Evolutionary conservation across 2,113 vertebrate species (phyloP).

Genomic region (Podarcis muralis): DNA sequence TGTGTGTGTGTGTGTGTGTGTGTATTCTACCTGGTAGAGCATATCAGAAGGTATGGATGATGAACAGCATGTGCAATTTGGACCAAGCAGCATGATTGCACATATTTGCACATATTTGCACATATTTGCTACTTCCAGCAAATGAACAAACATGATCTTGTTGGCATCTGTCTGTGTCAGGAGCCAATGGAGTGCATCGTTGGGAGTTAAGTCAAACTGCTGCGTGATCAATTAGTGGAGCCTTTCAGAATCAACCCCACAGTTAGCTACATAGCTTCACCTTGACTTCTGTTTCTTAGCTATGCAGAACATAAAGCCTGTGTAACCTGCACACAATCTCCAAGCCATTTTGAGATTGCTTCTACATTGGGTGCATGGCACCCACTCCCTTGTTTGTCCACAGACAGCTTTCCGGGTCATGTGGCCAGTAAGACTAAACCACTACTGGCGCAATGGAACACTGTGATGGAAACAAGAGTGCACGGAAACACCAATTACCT

Average conservation of each 20-base stretch:
- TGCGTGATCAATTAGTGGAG: background rate
- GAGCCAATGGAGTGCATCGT: no score
- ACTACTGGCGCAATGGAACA: no score
- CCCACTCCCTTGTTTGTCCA: no score
- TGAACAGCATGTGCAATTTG: background rate
- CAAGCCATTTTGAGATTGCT: no score
- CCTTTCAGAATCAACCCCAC: background rate
- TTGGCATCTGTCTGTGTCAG: background rate
- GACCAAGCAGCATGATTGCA: background rate
- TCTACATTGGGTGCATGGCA: background rate
- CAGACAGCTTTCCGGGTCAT: no score
- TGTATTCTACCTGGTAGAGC: background rate
- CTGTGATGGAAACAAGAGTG: no score
- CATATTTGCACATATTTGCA: accelerated
- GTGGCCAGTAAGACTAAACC: no score
- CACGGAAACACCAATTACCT: no score
- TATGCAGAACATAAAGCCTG: no score
- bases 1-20: no score
- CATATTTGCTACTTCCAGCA: slow-evolving; percentile 7
- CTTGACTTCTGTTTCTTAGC: background rate
- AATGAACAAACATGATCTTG: background rate
- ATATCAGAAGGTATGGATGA: background rate
- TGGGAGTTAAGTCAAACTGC: no score
- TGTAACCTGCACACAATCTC: background rate
- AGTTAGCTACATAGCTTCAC: background rate